Base-by-base conservation (phyloP, 1,140 invertebrate species). In the Drosophila ficusphila region DNA sequence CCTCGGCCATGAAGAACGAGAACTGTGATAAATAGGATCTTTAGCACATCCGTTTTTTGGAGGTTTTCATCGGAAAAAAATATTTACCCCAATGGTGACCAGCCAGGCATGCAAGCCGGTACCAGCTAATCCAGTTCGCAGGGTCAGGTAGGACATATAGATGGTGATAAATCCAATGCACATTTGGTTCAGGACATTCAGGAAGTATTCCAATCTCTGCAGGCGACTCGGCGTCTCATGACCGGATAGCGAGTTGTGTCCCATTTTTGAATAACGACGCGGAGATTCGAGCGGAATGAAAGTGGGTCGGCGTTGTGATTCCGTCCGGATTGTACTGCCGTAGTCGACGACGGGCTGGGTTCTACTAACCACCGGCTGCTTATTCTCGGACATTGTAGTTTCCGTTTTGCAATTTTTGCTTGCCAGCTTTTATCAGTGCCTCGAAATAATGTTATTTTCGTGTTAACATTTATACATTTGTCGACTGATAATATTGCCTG, bases 101-200 rank as follows among this genome's bases (percentile, higher is more conserved):
- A 91, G 53, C 75, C 79, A 91, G 29, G 86, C 90, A 27, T 91
- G 90, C 11, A 91, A 34, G 0, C 62, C 14, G 1, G 86, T 90
- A 9, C 70, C 62, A 4, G 29, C 12, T 1, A 90, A 41, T 8
- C 83, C 86, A 0, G 82, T 86, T 0, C 70, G 49, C 23, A 90
- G 53, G 12, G 86, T 89, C 11, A 86, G 4, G 41, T 88, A 91
- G 2, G 79, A 86, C n/a, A 91, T 91, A 23, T 89, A 91, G 34
- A 91, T 91, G 21, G 90, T 89, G 0, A 91, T 54, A 18, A 91
- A 91, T 4, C 90, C 90, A 47, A 91, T 91, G 46, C 88, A 90
- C 27, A 90, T 89, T 19, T 91, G 90, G 60, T 91, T 91, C 0
- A 90, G n/a, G 2, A 90, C 76, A 65, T 90, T 90, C 1, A 91